Base-by-base conservation (phyloP, 2,888 invertebrate species). In the Sisyra terminalis region DNA sequence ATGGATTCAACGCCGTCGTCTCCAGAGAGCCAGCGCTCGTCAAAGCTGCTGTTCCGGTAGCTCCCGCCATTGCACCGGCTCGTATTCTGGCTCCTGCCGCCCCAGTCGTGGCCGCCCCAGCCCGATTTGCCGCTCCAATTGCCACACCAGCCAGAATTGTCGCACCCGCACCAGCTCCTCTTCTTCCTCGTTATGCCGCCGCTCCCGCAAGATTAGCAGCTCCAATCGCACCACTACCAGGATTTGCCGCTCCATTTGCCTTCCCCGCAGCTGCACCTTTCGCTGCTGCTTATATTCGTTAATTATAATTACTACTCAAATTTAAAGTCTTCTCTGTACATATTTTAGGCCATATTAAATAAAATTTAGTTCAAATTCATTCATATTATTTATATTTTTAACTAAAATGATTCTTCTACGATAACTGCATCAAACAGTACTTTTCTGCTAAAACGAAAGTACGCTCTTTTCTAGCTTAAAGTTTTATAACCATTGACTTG, bases 1-100 rank as follows among this genome's bases (percentile, higher is more conserved):
- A 73, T 49, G 74, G 74, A 2, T 75, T 75, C 61, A 74, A 74
- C 58, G 75, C 74, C 6, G 68, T 74, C 35, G 75, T 77, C 1
- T 72, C 70, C 58, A 70, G 69, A 51, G 73, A 72, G 49, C 73
- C 75, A 2, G 49, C 63, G 1, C 67, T 52, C n/a, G 63, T 61
- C 1, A 64, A 59, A 6, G 46, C 49, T 29, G 62, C 59, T 29
- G 34, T 17, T 8, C 34, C 35, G 16, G 38, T 45, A 3, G 46
- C 43, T 38, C 43, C 46, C 30, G 41, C 34, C 3, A 17, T 34
- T 11, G 34, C 41, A 1, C 30, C 29, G 2, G 42, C 42, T 29
- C 32, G 34, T 10, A 13, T 34, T n/a, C 24, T 34, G n/a, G 41
- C 41, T 10, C 30, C 34, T 30, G 52, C 53, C 11, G 45, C 47